Base-by-base conservation (phyloP, 2,797 vertebrate genomes). In the Thripadectes ignobilis region DNA sequence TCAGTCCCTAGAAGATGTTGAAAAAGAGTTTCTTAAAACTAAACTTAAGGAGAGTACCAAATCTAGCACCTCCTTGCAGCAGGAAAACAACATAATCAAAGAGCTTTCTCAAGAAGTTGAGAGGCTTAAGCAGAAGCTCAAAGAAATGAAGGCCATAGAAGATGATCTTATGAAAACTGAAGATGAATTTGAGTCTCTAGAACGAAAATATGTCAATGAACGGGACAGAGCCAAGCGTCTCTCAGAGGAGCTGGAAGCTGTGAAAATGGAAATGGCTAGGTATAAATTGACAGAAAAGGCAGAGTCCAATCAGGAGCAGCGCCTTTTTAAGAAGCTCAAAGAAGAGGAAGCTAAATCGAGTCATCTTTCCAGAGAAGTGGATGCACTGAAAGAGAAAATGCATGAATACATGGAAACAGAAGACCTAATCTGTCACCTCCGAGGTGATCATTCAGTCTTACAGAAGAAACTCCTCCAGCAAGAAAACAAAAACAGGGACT, bases 61-160 rank as follows among this genome's bases (percentile, higher is more conserved):
- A 95, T 96, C 98, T 21, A 98, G 98, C 49, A 91, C 97, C 41
- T 95, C 98, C 78, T 98, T 99, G 96, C 99, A 99, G 87, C 99
- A 99, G 83, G 99, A 99, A 95, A 99, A 99, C 97, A 99, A 99
- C 97, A 99, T 99, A 97, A 98, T 99, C 45, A 99, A 99, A 97
- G 99, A 99, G 85, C 97, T 99, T 96, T 99, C 99, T 26, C 99
- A 99, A 95, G 99, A 99, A 97, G 98, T 99, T 11, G 99, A 99
- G 92, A 98, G 98, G 65, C 98, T 99, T 77, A 98, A 98, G 72
- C 95, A 98, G 78, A 99, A 99, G 94, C 96, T 99, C 71, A 99
- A 99, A 80, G 99, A 99, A 92, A 99, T 99, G 98, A 99, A 99
- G 95, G 98, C 98, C 30, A 98, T 98, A 45, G 99, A 99, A 91